Base-by-base conservation (phyloP, 2,797 vertebrate genomes). In the Gobionotothen gibberifrons region DNA sequence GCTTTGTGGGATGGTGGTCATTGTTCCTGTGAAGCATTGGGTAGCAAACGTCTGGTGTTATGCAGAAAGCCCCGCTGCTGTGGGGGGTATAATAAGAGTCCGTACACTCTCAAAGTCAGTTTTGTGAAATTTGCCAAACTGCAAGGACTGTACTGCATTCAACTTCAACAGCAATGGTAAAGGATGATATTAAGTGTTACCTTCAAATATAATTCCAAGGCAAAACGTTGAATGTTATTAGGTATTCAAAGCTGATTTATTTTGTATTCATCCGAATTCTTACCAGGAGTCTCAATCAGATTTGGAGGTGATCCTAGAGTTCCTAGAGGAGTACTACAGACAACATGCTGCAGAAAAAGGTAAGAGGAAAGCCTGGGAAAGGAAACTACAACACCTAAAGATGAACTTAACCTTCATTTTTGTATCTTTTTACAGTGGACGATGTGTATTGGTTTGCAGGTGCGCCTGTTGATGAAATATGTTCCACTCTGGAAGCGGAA, bases 241-340 rank as follows among this genome's bases (percentile, higher is more conserved):
- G 62, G 1, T 32, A 12, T 46, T 40, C 8, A 32, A 53, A 9
- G 21, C 19, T 72, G 13, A 58, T 68, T 79, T 67, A 1, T 78
- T 65, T 49, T 78, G 0, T 26, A n/a, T 72, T 72, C 43, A 69
- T 60, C 69, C 88, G 81, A 90, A 84, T 83, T 84, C 76, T 62
- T 83, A 81, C 47, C 85, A 90, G 86, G 92, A 92, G 5, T 79
- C 81, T 74, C 93, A 94, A 63, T 89, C 93, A 11, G 95, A 95
- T 66, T 81, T 96, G 87, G 94, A 95, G 82, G 94, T 95, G 73
- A 95, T 95, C 74, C 80, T 95, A 80, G 95, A 95, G 70, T 95
- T 95, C 74, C 84, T 95, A 0, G 94, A 94, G 84, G 95, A 96
- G 69, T 94, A 94, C 81, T 93, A 94, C 88, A 92, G 88, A 58